Percentiles rank a stretch among this genome's conserved stretches.
Evolutionary conservation across 2,888 invertebrate species (phyloP).

Genomic region (Drosophila anomelani): DNA sequence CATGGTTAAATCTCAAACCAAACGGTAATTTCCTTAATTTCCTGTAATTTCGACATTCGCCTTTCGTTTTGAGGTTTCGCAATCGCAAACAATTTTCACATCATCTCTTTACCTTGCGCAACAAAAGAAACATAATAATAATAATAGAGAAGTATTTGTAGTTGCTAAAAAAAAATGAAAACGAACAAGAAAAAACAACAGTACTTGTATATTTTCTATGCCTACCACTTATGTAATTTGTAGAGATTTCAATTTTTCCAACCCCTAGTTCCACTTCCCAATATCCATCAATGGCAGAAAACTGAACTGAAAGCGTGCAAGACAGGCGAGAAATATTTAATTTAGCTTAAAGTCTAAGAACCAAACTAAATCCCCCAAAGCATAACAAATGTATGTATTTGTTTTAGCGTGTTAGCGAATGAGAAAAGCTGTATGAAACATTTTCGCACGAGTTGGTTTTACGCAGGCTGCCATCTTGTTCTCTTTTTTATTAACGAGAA

Average conservation of each 20-base stretch:
- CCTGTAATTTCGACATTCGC: constrained; percentile 6
- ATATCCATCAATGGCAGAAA: constrained; percentile 39
- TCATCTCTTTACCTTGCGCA: constrained; percentile 47
- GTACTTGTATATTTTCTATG: constrained; percentile 80
- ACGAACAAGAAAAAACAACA: constrained; percentile 33
- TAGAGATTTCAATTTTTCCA: constrained; percentile 77
- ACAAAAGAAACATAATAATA: constrained; percentile 51
- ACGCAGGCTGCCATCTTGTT: constrained; percentile 19
- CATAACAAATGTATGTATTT: constrained; percentile 20
- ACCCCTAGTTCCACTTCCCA: constrained; percentile 18
- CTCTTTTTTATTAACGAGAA: constrained; percentile 38
- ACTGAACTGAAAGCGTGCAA: constrained; percentile 38
- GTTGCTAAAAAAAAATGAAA: constrained; percentile 70
- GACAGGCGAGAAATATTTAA: constrained; percentile 34
- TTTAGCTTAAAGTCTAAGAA: constrained; percentile 52
- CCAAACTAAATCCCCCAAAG: constrained; percentile 12
- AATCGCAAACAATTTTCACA: constrained; percentile 50
- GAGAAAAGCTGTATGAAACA: constrained; percentile 8
- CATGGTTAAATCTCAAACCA: constrained; percentile 15
- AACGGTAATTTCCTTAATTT: constrained; percentile 29
- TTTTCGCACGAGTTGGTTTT: constrained; percentile 38
- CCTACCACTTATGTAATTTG: constrained; percentile 80
- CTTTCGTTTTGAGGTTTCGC: constrained; percentile 21
- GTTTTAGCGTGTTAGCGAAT: constrained; percentile 30
- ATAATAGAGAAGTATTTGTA: constrained; percentile 75